These are phyloP conservation scores for Chorisops tibialis DNA, from an alignment of 2,888 invertebrate genomes.

Conservation along the genomic window DNA sequence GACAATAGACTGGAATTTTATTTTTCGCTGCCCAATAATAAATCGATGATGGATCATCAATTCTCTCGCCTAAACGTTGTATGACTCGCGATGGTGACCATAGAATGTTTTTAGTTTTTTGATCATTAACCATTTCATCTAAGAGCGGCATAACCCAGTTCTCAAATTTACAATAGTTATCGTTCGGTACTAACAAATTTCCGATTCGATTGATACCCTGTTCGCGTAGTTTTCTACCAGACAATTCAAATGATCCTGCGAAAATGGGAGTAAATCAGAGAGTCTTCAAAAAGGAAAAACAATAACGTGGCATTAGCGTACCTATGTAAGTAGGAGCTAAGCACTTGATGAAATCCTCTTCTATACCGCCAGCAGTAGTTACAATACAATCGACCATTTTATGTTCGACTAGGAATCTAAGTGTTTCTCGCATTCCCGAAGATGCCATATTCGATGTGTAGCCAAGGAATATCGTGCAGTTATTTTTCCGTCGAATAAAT, in stretches of 20 bases:
- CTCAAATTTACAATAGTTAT: constrained; percentile 97
- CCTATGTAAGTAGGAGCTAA: constrained; percentile 92
- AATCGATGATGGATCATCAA: constrained; percentile 86
- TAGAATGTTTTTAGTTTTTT: constrained; percentile 64
- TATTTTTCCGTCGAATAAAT: constrained; percentile 70
- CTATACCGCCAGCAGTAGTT: constrained; percentile 95
- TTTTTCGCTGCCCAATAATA: constrained; percentile 97
- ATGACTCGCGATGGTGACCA: constrained; percentile 95
- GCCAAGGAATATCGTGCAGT: constrained; percentile 94
- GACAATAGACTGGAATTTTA: constrained; percentile 95
- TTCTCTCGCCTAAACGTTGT: constrained; percentile 77
- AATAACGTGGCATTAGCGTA: constrained; percentile 29
- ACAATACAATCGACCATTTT: constrained; percentile 94
- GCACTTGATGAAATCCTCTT: constrained; percentile 99
- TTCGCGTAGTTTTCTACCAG: constrained; percentile 74
- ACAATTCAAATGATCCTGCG: constrained; percentile 69
- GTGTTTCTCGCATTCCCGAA: constrained; percentile 87
- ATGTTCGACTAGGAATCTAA: constrained; percentile 81
- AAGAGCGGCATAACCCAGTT: constrained; percentile 92
- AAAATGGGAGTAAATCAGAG: background rate
- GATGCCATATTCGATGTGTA: constrained; percentile 98
- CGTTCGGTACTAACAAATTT: constrained; percentile 95
- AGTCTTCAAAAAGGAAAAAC: no score
- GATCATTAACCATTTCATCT: constrained; percentile 86
- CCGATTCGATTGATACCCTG: constrained; percentile 80